Percentiles rank a stretch among this genome's conserved stretches.
Evolutionary conservation across 2,888 invertebrate species (phyloP).

Genomic region (Priapulus caudatus): DNA sequence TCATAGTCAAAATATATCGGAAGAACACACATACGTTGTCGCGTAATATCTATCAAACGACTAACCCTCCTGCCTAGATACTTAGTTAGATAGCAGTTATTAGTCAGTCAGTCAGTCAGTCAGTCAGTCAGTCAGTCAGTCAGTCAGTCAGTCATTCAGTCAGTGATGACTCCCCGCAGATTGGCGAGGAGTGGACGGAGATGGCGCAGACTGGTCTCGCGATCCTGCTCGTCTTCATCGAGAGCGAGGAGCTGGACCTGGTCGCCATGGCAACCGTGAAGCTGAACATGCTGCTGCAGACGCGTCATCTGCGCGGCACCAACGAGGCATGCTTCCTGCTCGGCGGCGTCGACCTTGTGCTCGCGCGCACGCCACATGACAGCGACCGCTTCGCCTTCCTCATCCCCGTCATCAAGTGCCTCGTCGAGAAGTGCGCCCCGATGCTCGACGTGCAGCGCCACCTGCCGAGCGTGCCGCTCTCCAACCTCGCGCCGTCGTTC

Average conservation of each 20-base stretch:
- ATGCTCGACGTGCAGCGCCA: slow-evolving; percentile 33
- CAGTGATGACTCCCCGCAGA: too few species aligned
- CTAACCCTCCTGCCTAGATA: too few species aligned
- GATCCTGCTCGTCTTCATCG: slow-evolving; percentile 33
- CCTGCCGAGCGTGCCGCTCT: slow-evolving; percentile 44
- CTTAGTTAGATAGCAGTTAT: too few species aligned
- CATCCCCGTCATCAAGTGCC: slow-evolving; percentile 50
- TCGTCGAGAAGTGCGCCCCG: slow-evolving; percentile 45
- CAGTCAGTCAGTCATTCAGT: slow-evolving; percentile 13
- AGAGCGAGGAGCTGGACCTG: slow-evolving; percentile 35
- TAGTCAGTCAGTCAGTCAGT: slow-evolving; percentile 12
- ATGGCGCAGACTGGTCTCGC: slow-evolving; percentile 45
- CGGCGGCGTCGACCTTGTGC: slow-evolving; percentile 31
- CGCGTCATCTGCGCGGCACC: slow-evolving; percentile 44
- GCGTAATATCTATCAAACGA: too few species aligned
- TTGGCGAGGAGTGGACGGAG: slow-evolving; percentile 45
- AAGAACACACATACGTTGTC: too few species aligned
- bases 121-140: slow-evolving; percentile 13
- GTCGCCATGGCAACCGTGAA: slow-evolving; percentile 51
- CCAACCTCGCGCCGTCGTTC: slow-evolving; percentile 46
- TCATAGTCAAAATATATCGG: too few species aligned
- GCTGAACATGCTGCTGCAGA: slow-evolving; percentile 48
- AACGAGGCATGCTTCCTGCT: slow-evolving; percentile 46
- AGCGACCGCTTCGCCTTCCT: slow-evolving; percentile 49
- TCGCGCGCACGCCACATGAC: slow-evolving; percentile 20